Conservation (phyloP, 2,888 invertebrate genomes). For the Dimorphilus gyrociliatus region DNA sequence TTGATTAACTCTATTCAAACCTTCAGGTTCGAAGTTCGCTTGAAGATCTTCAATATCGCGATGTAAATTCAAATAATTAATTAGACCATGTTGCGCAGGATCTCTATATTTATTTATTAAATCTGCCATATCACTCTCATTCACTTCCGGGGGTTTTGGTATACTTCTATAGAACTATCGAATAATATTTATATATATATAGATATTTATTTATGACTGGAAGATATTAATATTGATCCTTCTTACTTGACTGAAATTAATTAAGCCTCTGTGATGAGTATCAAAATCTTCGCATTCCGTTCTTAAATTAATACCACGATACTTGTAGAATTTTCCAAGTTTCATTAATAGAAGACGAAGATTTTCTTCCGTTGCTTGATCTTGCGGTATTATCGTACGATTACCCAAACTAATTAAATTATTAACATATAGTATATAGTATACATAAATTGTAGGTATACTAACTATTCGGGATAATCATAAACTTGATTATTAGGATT, state of each 20-base stretch:
- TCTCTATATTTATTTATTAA: conserved; percentile 31
- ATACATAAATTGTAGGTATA: no score
- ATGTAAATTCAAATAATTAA: conserved; percentile 36
- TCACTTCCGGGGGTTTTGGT: conserved; percentile 31
- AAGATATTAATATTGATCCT: conserved; percentile 1
- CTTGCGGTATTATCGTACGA: no score
- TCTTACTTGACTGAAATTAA: conserved; percentile 35
- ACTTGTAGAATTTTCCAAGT: conserved; percentile 27
- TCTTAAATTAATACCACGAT: conserved; percentile 30
- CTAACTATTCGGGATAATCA: conserved; percentile 28
- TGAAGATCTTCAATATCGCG: conserved; percentile 28
- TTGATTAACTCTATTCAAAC: no score
- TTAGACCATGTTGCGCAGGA: conserved; percentile 24
- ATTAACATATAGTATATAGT: no score
- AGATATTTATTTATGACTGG: background rate
- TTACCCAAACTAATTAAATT: no score
- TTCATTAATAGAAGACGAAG: conserved; percentile 18
- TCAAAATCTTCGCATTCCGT: conserved; percentile 36
- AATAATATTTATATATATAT: conserved; percentile 3
- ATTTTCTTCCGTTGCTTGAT: conserved; percentile 17
- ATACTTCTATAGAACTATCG: conserved; percentile 35
- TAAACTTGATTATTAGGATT: conserved; percentile 21
- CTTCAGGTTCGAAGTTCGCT: no score
- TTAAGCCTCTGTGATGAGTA: conserved; percentile 30
- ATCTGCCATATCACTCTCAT: conserved; percentile 27